Evolutionary conservation across 1,140 invertebrate genomes (phyloP), one percentile per base, ranked within the genome.

Genomic region (Drosophila tani): DNA sequence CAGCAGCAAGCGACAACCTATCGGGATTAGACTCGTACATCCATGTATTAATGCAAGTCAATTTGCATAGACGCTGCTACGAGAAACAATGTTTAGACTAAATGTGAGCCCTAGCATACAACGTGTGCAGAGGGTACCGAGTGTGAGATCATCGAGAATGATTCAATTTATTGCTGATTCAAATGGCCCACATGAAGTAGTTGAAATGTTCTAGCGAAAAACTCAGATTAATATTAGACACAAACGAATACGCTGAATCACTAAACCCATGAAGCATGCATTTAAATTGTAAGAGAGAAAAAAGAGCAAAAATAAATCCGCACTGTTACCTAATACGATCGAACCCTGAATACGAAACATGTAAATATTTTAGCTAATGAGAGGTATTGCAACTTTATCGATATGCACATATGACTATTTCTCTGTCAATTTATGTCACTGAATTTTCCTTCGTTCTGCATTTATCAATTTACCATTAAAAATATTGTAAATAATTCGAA

Each of bases 241-340:
- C 59, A 69, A 58, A 74, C 38, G 57, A 43, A 66, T 58, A 58
- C 64, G 32, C 78, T 46, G 55, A 64, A 57, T 50, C 58, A 38
- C 62, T 35, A 70, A 38, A 29, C 79, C 80, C 62, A 32, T 47
- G 38, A 68, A 47, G 47, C 53, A 58, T 78, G 49, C 45, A 50
- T 67, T 64, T 17, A 70, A 47, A n/a, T 64, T 58, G 41, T 56
- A 76, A 81, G 55, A 47, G 32, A 32, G 40, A 58, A 64, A 32
- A 17, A 58, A 17, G n/a, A 27, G n/a, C 59, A 64, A 38, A 27
- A 56, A 50, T 9, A 40, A 79, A 43, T 57, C 47, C 57, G 81
- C 81, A 83, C 81, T 84, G 84, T 88, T 83, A 84, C 68, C 80
- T 81, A 78, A 74, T 80, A 65, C 70, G 64, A 71, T 63, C 19